A percentile compares a stretch with the other conserved stretches of the same genome.
phyloP scores from a whole-genome alignment of 37 sponge, comb jelly and placozoan genomes.

The Halisarca cf. caerulea region DNA sequence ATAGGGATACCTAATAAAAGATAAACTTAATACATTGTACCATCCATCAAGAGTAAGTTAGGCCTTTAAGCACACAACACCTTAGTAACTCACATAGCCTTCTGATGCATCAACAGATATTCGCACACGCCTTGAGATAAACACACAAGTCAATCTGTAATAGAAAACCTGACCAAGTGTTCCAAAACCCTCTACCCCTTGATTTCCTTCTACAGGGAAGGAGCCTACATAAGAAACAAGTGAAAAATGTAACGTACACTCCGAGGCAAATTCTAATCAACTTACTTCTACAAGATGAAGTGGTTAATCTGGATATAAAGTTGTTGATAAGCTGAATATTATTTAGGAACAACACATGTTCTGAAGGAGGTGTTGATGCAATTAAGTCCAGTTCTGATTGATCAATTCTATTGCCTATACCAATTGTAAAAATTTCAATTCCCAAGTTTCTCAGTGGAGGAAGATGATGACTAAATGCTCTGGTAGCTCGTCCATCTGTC shows the following conservation, averaged over 20 bases:
- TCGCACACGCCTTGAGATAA: not conserved
- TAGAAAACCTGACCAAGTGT: not conserved
- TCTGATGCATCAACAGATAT: not conserved
- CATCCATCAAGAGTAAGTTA: too few species aligned
- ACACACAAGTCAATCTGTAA: not conserved
- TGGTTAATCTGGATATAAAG: not conserved
- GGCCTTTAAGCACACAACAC: too few species aligned
- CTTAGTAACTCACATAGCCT: slow-evolving; percentile 6
- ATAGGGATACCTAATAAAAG: too few species aligned
- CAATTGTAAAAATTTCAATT: not conserved
- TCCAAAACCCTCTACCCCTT: not conserved
- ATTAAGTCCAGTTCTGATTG: not conserved
- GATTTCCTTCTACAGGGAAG: not conserved
- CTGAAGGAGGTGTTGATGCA: not conserved
- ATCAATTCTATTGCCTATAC: not conserved
- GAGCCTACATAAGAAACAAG: not conserved
- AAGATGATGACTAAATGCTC: not conserved
- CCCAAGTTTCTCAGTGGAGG: not conserved
- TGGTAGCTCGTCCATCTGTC: not conserved
- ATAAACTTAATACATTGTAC: too few species aligned
- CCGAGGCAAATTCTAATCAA: not conserved
- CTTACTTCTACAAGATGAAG: not conserved
- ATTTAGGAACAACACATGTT: not conserved
- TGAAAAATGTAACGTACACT: not conserved
- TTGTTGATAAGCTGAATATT: not conserved